These are phyloP conservation scores for Dolichallabes microphthalmus DNA, from an alignment of 2,113 vertebrate species.

Conservation along the genomic window DNA sequence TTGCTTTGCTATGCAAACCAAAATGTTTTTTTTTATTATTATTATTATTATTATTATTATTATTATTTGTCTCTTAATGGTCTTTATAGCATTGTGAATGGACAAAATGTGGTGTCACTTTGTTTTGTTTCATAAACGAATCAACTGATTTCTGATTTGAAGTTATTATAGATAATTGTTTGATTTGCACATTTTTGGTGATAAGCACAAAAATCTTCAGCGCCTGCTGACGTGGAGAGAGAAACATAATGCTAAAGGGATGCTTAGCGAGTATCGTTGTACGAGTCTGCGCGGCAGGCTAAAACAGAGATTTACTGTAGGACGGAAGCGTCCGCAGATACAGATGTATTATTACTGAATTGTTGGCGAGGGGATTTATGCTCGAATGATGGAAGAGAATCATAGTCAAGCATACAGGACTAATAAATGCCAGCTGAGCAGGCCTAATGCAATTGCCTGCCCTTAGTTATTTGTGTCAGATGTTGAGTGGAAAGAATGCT, in stretches of 20 bases:
- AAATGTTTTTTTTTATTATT: constrained; percentile 52
- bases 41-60: background rate
- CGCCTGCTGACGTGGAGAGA: constrained; percentile 61
- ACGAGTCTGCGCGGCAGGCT: constrained; percentile 56
- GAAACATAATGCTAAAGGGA: constrained; percentile 64
- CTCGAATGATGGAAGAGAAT: constrained; percentile 17
- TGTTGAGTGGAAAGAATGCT: constrained; percentile 21
- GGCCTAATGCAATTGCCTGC: constrained; percentile 31
- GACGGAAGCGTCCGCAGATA: constrained; percentile 34
- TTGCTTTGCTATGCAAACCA: constrained; percentile 79
- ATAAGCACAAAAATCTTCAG: constrained; percentile 76
- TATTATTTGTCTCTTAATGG: constrained; percentile 62
- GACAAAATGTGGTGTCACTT: constrained; percentile 54
- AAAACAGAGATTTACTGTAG: constrained; percentile 55
- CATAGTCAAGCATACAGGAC: constrained; percentile 29
- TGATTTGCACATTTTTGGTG: constrained; percentile 77
- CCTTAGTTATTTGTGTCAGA: constrained; percentile 26
- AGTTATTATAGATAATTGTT: constrained; percentile 66
- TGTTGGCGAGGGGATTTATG: constrained; percentile 28
- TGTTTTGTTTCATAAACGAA: constrained; percentile 55
- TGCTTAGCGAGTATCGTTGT: constrained; percentile 25
- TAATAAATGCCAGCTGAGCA: constrained; percentile 34
- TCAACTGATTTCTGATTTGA: constrained; percentile 62
- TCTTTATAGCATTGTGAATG: constrained; percentile 71
- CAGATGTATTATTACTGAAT: constrained; percentile 39